phyloP scores from a whole-genome alignment of 2,797 vertebrate species.

The Poeciliopsis infans region DNA sequence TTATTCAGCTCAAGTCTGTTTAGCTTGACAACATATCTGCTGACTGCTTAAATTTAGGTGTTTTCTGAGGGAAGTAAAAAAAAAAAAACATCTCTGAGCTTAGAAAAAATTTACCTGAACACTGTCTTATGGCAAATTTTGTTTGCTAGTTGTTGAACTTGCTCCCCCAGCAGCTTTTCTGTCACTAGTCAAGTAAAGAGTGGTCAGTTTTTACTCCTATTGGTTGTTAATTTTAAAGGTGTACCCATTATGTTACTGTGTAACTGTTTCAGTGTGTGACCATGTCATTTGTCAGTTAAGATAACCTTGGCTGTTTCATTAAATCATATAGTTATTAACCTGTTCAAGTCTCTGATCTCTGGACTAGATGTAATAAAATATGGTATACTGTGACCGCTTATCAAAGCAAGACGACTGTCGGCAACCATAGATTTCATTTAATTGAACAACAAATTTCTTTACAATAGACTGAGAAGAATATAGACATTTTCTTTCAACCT shows the following conservation, averaged over 20 bases:
- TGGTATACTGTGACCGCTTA: background rate
- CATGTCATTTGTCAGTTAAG: background rate
- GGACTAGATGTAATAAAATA: background rate
- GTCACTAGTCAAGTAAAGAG: background rate
- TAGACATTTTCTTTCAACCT: background rate
- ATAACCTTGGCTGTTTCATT: background rate
- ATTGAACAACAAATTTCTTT: background rate
- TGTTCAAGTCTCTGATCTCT: background rate
- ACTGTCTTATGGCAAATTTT: background rate
- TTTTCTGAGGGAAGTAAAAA: background rate
- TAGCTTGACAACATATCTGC: background rate
- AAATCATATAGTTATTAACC: background rate
- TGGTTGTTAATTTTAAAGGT: background rate
- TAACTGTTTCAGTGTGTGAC: background rate
- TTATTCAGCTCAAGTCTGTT: background rate
- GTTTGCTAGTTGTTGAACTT: background rate
- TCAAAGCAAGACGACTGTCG: background rate
- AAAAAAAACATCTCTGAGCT: background rate
- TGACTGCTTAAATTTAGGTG: background rate
- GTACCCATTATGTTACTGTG: background rate
- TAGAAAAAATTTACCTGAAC: background rate
- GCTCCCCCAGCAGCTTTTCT: background rate
- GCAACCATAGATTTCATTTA: background rate
- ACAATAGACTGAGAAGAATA: background rate
- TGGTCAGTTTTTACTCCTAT: background rate